A percentile compares a stretch with the other conserved stretches of the same genome.
Evolutionary conservation across 2,113 vertebrate species (phyloP).

Genomic region (Carassius auratus): DNA sequence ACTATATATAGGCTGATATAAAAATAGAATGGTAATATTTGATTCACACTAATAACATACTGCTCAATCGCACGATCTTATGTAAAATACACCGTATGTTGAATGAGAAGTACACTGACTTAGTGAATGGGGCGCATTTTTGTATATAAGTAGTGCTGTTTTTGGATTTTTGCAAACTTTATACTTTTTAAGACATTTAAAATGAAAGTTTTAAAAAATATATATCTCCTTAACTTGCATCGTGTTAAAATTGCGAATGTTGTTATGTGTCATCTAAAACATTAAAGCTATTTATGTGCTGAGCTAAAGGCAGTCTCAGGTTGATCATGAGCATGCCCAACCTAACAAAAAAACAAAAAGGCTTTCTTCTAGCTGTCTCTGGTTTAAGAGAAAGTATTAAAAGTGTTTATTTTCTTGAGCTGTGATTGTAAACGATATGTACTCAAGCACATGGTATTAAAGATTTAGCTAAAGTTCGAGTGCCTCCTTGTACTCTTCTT

Average conservation of each 20-base stretch:
- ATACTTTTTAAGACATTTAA: neutral
- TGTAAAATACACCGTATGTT: too few species aligned
- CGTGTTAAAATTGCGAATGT: too few species aligned
- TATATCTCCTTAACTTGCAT: too few species aligned
- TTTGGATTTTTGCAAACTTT: neutral
- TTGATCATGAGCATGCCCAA: neutral
- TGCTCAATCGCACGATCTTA: neutral
- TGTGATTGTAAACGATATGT: neutral
- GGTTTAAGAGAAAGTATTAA: neutral
- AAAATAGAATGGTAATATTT: neutral
- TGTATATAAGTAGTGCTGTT: neutral
- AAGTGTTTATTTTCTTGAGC: neutral
- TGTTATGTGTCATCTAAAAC: neutral
- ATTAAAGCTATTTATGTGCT: too few species aligned
- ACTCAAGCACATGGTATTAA: neutral
- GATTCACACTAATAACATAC: neutral
- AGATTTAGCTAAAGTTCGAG: neutral
- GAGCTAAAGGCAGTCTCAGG: neutral
- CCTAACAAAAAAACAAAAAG: too few species aligned
- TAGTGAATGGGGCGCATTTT: neutral
- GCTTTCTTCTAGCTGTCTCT: neutral
- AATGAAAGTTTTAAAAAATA: neutral
- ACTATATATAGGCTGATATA: neutral
- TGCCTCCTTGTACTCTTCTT: slow-evolving; percentile 14
- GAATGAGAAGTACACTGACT: too few species aligned